Evolutionary conservation across 92 coral and sea anemone species (phyloP).

Genomic region (Nematostella vectensis): DNA sequence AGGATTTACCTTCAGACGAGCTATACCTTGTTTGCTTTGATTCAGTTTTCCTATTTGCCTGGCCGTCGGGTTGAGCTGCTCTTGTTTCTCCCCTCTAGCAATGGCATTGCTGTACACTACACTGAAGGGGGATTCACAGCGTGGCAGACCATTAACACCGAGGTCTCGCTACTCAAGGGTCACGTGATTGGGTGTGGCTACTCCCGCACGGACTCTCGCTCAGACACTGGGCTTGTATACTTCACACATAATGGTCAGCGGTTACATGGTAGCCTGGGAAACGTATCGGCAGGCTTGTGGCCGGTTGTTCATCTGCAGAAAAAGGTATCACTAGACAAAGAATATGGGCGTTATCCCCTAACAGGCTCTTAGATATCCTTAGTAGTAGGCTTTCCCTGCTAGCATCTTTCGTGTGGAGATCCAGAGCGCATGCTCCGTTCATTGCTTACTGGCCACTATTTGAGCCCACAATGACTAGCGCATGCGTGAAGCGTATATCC

Average conservation of each 20-base stretch:
- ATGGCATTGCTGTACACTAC: constrained; percentile 90
- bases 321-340: constrained; percentile 51
- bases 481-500: too few species aligned
- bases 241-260: constrained; percentile 89
- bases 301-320: constrained; percentile 89
- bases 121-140: constrained; percentile 75
- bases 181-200: constrained; percentile 96
- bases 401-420: too few species aligned
- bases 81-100: constrained; percentile 32
- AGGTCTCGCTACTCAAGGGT: constrained; percentile 45
- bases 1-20: too few species aligned
- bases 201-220: constrained; percentile 46
- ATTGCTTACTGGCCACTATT: too few species aligned
- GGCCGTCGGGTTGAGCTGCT: too few species aligned
- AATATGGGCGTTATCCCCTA: too few species aligned
- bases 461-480: too few species aligned
- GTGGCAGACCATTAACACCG: constrained; percentile 80
- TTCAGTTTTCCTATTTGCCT: too few species aligned
- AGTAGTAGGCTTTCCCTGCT: not conserved
- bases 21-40: too few species aligned
- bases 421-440: too few species aligned
- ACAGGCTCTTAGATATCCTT: too few species aligned
- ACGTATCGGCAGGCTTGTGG: constrained; percentile 75
- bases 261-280: constrained; percentile 52
- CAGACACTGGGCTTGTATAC: constrained; percentile 55